Evolutionary conservation across 2,888 invertebrate species (phyloP).

Genomic region (Fabriciana adippe): DNA sequence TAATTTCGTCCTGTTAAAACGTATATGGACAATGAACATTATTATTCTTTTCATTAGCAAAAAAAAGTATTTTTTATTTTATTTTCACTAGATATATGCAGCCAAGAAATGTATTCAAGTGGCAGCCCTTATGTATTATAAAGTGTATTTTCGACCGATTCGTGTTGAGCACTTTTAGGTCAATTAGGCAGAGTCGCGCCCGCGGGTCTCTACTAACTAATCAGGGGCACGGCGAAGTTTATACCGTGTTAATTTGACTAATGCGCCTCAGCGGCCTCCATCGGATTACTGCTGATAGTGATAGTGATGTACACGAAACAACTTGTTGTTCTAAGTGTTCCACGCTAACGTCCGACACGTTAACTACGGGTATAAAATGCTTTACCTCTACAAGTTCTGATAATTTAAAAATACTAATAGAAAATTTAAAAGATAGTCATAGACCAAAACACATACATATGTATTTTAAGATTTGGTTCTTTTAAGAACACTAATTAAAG

Average conservation of each 20-base stretch:
- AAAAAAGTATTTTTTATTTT: no score
- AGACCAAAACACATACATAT: no score
- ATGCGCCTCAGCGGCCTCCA: slow-evolving; percentile 58
- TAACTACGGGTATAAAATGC: background rate
- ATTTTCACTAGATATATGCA: background rate
- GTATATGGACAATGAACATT: no score
- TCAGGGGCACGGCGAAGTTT: slow-evolving; percentile 79
- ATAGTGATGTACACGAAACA: slow-evolving; percentile 13
- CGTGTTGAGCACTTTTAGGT: slow-evolving; percentile 81
- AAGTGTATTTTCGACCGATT: slow-evolving; percentile 76
- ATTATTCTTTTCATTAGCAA: no score
- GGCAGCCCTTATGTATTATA: slow-evolving; percentile 68
- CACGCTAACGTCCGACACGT: background rate
- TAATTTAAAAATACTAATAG: no score
- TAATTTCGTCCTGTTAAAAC: no score
- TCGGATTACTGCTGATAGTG: slow-evolving; percentile 46
- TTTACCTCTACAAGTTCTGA: background rate
- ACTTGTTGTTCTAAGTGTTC: slow-evolving; percentile 11
- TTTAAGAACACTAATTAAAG: no score
- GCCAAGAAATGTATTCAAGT: slow-evolving; percentile 8
- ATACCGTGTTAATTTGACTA: slow-evolving; percentile 82
- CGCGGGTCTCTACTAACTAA: slow-evolving; percentile 65
- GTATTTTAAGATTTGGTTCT: no score
- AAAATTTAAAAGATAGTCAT: no score
- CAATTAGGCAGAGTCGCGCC: slow-evolving; percentile 80